Evolutionary conservation across 2,113 vertebrate species (phyloP), one percentile per base, ranked within the genome.

Genomic region (Esox niger): DNA sequence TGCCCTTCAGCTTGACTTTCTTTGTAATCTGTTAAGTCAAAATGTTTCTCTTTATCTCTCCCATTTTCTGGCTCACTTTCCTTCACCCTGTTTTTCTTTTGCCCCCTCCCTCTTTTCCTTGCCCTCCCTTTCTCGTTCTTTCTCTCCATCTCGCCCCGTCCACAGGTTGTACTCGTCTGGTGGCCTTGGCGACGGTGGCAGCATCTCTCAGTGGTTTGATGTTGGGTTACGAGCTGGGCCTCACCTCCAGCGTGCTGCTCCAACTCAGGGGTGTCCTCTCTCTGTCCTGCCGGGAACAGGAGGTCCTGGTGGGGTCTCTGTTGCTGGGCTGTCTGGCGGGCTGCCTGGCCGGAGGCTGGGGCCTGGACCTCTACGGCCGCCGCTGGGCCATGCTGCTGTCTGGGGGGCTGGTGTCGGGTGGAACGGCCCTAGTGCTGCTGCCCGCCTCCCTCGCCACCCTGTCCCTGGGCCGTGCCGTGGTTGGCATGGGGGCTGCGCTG

Each of bases 191-290:
- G 1, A 93, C 95, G 7, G 79, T 91, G 0, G 70, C 86, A 15
- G 96, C 96, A 20, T 95, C 95, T 0, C 25, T 95, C 78, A 97
- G 96, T 38, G 96, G 96, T 76, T 91, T 98, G 82, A 92, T 97
- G 84, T 87, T 98, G 88, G 96, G 96, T 4, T 98, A 98, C 23
- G 95, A 97, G 78, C 80, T 98, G 74, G 95, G 94, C 58, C 86
- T 98, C 75, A 97, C 96, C 77, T 98, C 96, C 0, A 95, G 96
- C 55, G 95, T 94, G 30, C 91, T 98, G 80, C 93, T 98, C 32
- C 95, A 98, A 82, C 91, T 98, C 79, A 91, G 90, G 32, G 91
- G 82, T 4, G 70, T 90, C 55, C 84, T 98, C 69, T 69, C 85
- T 1, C 91, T 98, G 2, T 92, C 93, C 33, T 98, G 97, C 82